These are phyloP conservation scores for Brachystomella parvula DNA, from an alignment of 1,140 invertebrate genomes.

Conservation along the genomic window DNA sequence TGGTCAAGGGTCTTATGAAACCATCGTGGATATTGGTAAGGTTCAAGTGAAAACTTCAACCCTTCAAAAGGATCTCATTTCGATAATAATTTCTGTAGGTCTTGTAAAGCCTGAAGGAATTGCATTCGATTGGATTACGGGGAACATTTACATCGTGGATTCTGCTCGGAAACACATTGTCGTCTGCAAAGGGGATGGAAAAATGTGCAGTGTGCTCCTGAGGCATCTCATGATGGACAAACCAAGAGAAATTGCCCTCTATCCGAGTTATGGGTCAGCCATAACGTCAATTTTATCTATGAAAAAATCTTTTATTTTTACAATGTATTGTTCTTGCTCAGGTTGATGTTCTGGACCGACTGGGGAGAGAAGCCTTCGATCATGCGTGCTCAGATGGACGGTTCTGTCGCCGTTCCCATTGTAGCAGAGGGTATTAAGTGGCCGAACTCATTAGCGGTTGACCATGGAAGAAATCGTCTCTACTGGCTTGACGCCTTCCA, in stretches of 20 bases:
- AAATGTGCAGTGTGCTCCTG: constrained; percentile 53
- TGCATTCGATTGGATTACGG: constrained; percentile 70
- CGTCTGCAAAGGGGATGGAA: constrained; percentile 59
- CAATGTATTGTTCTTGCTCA: constrained; percentile 46
- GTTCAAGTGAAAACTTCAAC: background rate
- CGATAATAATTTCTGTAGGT: constrained; percentile 44
- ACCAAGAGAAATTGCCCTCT: constrained; percentile 44
- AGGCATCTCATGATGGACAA: constrained; percentile 27
- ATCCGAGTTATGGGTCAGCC: constrained; percentile 40
- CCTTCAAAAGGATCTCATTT: background rate
- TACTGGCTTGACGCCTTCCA: constrained; percentile 80
- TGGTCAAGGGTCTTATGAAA: constrained; percentile 49
- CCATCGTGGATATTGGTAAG: constrained; percentile 47
- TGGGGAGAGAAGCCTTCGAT: constrained; percentile 67
- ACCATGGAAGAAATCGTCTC: constrained; percentile 49
- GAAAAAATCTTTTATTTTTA: constrained; percentile 9
- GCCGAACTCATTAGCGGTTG: constrained; percentile 48
- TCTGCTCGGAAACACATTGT: constrained; percentile 59
- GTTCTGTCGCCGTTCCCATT: constrained; percentile 54
- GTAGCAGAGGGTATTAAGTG: constrained; percentile 61
- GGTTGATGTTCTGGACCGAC: constrained; percentile 80
- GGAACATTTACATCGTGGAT: constrained; percentile 74
- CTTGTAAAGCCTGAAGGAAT: constrained; percentile 64
- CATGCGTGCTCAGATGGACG: constrained; percentile 75
- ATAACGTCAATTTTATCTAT: background rate